phyloP scores from a whole-genome alignment of 92 coral and sea anemone genomes.

The Heteractis magnifica region DNA sequence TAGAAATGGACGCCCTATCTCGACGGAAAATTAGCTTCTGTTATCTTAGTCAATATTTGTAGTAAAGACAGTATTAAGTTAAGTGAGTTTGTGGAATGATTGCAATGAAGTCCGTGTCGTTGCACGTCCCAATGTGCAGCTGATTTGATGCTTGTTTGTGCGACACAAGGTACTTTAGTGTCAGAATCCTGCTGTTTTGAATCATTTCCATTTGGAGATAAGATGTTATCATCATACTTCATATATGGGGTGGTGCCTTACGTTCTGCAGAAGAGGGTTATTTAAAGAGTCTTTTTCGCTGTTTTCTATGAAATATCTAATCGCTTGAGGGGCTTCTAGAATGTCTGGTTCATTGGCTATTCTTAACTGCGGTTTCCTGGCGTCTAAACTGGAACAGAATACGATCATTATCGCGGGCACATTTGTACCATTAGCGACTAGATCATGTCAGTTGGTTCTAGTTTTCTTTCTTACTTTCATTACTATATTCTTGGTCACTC shows the following conservation, averaged over 20 bases:
- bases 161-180: not conserved
- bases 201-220: not conserved
- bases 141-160: not conserved
- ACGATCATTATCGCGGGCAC: no score
- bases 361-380: no score
- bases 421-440: no score
- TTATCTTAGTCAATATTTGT: conserved; percentile 1
- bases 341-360: no score
- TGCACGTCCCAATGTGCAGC: not conserved
- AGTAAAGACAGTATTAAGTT: not conserved
- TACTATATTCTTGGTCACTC: not conserved
- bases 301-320: not conserved
- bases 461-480: no score
- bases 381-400: no score
- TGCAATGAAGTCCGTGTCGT: not conserved
- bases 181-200: not conserved
- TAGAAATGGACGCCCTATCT: not conserved
- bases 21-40: not conserved
- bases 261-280: not conserved
- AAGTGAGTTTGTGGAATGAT: not conserved
- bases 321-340: not conserved
- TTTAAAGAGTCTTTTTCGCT: not conserved
- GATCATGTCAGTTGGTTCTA: no score
- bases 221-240: not conserved
- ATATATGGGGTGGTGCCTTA: not conserved